Percentiles rank a stretch among this genome's conserved stretches.
Conservation (phyloP, 2,888 invertebrate genomes). For the Callosobruchus maculatus region DNA sequence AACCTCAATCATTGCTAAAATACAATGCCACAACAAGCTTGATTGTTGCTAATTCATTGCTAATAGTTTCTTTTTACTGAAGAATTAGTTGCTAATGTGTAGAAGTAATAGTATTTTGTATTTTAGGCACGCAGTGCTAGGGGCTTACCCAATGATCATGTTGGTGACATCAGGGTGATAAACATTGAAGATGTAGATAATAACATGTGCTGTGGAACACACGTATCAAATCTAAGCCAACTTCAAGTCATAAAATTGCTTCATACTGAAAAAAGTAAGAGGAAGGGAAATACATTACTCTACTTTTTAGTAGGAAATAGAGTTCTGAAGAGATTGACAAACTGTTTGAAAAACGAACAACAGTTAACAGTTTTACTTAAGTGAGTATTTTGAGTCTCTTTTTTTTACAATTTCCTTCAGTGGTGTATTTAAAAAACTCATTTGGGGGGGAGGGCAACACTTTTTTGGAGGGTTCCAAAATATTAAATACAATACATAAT, state of each 20-base stretch:
- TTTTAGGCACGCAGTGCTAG: slow-evolving; percentile 59
- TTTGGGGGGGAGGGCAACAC: too few relatives aligned
- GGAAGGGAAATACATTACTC: slow-evolving; percentile 61
- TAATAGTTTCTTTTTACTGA: too few relatives aligned
- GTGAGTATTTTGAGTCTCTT: slow-evolving; percentile 50
- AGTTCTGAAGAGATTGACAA: slow-evolving; percentile 59
- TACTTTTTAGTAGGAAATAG: slow-evolving; percentile 73
- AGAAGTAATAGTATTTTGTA: slow-evolving; percentile 2
- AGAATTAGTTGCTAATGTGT: too few relatives aligned
- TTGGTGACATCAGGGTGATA: slow-evolving; percentile 72
- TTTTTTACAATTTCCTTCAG: too few relatives aligned
- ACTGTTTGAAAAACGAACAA: slow-evolving; percentile 64
- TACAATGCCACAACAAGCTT: too few relatives aligned
- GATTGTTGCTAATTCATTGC: too few relatives aligned
- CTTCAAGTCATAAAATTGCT: slow-evolving; percentile 66
- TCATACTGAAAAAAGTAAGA: slow-evolving; percentile 68
- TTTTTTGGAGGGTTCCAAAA: too few relatives aligned
- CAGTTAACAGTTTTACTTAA: slow-evolving; percentile 66
- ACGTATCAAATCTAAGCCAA: slow-evolving; percentile 71
- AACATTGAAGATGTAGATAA: slow-evolving; percentile 72
- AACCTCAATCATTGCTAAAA: too few relatives aligned
- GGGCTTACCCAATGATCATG: slow-evolving; percentile 77
- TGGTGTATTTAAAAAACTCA: too few relatives aligned
- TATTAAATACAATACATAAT: too few relatives aligned
- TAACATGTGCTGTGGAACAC: slow-evolving; percentile 87